Evolutionary conservation across 1,140 invertebrate species (phyloP).

Genomic region (Papilio polytes): DNA sequence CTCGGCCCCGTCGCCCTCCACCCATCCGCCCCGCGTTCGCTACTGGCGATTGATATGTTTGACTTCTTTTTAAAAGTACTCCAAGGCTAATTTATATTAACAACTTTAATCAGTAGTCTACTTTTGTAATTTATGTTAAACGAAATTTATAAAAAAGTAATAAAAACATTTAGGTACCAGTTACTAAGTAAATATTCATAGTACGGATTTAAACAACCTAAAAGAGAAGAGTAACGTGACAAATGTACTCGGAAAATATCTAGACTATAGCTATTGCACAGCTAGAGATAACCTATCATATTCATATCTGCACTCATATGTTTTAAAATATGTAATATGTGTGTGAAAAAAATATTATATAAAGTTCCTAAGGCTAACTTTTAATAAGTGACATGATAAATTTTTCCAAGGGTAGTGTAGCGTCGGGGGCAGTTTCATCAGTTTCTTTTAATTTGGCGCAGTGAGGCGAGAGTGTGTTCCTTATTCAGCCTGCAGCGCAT

Average conservation of each 20-base stretch:
- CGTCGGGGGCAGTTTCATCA: slow-evolving; percentile 41
- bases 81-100: slow-evolving; percentile 58
- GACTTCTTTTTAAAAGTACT: slow-evolving; percentile 58
- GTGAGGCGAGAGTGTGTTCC: slow-evolving; percentile 62
- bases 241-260: no score
- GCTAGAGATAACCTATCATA: no score
- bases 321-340: no score
- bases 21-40: slow-evolving; percentile 47
- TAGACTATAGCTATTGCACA: no score
- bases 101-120: slow-evolving; percentile 29
- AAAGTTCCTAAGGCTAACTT: neutral
- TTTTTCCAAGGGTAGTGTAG: slow-evolving; percentile 10
- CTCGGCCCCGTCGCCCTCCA: slow-evolving; percentile 52
- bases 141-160: neutral
- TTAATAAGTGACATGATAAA: slow-evolving; percentile 17
- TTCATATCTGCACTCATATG: no score
- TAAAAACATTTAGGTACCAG: neutral
- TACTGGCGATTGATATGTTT: slow-evolving; percentile 49
- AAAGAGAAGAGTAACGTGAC: no score
- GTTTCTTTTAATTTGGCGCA: slow-evolving; percentile 65
- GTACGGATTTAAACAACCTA: no score
- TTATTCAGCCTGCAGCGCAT: slow-evolving; percentile 74
- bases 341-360: no score
- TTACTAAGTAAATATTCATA: neutral
- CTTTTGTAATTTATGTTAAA: neutral